These are phyloP conservation scores for Anthophora plumipes DNA, from an alignment of 2,888 invertebrate genomes.

Conservation along the genomic window DNA sequence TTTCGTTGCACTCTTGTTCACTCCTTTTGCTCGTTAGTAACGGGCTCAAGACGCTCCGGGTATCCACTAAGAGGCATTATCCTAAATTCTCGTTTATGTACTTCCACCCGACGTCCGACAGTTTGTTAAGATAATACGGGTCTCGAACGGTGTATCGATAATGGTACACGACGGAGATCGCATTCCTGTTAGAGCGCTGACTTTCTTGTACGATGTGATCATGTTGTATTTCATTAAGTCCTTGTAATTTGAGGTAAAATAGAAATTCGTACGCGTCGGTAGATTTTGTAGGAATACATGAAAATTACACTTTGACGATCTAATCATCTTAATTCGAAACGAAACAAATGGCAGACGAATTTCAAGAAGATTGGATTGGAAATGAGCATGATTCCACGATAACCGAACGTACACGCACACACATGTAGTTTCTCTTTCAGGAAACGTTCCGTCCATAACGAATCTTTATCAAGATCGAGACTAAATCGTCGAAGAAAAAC, in stretches of 20 bases:
- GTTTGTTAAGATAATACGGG: constrained; percentile 10
- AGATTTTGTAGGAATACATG: too few species aligned
- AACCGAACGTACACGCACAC: neutral
- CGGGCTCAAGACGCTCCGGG: constrained; percentile 7
- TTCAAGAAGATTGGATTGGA: neutral
- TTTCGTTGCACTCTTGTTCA: constrained; percentile 45
- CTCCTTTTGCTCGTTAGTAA: constrained; percentile 38
- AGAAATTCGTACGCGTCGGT: too few species aligned
- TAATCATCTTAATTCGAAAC: neutral
- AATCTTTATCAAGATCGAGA: constrained; percentile 24
- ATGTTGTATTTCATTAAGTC: neutral
- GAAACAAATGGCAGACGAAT: neutral
- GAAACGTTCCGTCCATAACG: neutral
- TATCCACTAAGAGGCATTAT: neutral
- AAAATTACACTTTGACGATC: neutral
- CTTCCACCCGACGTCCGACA: neutral
- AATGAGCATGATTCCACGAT: neutral
- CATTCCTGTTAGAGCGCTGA: too few species aligned
- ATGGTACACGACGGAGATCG: neutral
- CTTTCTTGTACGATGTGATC: neutral
- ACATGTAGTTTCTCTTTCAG: neutral
- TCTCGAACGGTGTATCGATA: neutral
- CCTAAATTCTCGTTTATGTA: constrained; percentile 15
- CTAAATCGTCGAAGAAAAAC: constrained; percentile 13
- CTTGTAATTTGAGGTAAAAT: too few species aligned